Evolutionary conservation across 2,113 vertebrate genomes (phyloP), one percentile per base, ranked within the genome.

Genomic region (Progne subis): DNA sequence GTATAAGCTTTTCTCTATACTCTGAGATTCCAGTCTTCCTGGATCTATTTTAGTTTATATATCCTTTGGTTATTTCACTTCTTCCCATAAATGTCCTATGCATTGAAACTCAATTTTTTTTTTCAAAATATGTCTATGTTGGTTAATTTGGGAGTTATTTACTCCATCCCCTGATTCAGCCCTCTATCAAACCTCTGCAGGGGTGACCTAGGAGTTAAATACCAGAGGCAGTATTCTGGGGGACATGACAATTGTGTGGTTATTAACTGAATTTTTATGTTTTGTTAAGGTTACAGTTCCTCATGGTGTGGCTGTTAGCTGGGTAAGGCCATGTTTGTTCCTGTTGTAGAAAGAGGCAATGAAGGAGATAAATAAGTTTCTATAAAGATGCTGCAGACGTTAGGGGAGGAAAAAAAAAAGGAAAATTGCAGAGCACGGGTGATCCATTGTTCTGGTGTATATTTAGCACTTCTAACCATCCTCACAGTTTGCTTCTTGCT

Each of bases 391-490:
- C 63, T 55, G 47, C 31, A 87, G 70, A 87, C 75, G 41, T 56
- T 78, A 79, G 16, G 16, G 59, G 41, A 13, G 9, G 6, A 3
- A 7, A 43, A 59, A 43, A 79, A 18, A 71, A 59, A 68, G 44
- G 67, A 24, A 82, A 93, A 92, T 41, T 63, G 52, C 53, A 53
- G 76, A 74, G 53, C 75, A 77, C 64, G 53, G 63, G 69, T 82
- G 87, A 88, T 91, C 75, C 65, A 63, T 93, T 72, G 89, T 94
- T 96, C 76, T 77, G 47, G 79, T 15, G 24, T 90, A 94, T 91
- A 94, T 97, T 94, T 94, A 96, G 67, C 57, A 64, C n/a, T 85
- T 90, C 50, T 79, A 95, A 77, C 78, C 46, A 92, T 94, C 78
- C 81, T 88, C 89, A 88, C 76, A 92, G 81, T 82, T 93, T 89